Base-by-base conservation (phyloP, 2,888 invertebrate species). In the Oegoconia quadripuncta region DNA sequence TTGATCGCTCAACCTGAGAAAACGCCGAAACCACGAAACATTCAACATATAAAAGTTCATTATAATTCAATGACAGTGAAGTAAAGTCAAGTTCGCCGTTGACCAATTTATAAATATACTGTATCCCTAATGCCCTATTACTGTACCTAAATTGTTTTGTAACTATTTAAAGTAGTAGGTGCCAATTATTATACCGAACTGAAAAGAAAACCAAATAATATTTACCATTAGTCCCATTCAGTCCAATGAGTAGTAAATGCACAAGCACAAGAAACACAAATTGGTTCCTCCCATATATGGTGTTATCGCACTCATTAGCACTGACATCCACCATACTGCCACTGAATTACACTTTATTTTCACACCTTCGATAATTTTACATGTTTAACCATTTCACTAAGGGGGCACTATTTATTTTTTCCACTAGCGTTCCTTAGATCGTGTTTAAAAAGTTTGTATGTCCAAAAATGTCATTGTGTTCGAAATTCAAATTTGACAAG, bases 291-390 rank as follows among this genome's bases (percentile, higher is more conserved):
- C 86, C 86, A 77, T 81, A 79, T 71, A 79, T 66, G 74, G 76
- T 81, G 76, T 78, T 79, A 79, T 83, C 75, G 74, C 83, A 83
- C 75, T 82, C 79, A 76, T 80, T 84, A 76, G 75, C 82, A 86
- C 84, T 79, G 73, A 72, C 78, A 84, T 80, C 75, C 80, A 87
- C 83, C 86, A 87, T 87, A 74, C 86, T 87, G 86, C 78, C 83
- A 78, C 83, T 59, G 62, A 74, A 73, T 77, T 68, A 73, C 74
- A 64, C 71, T 59, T 61, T 70, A 73, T 76, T 74, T 65, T 71
- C 71, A 75, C 78, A 74, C 72, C 75, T 73, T 67, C 62, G 63
- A 73, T 65, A 73, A 74, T 71, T n/a, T 83, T 80, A 86, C 86
- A 83, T 84, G 65, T 73, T 81, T 69, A 65, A n/a, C 59, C 55